phyloP scores from a whole-genome alignment of 2,113 vertebrate species.

The Ailuropoda melanoleuca region DNA sequence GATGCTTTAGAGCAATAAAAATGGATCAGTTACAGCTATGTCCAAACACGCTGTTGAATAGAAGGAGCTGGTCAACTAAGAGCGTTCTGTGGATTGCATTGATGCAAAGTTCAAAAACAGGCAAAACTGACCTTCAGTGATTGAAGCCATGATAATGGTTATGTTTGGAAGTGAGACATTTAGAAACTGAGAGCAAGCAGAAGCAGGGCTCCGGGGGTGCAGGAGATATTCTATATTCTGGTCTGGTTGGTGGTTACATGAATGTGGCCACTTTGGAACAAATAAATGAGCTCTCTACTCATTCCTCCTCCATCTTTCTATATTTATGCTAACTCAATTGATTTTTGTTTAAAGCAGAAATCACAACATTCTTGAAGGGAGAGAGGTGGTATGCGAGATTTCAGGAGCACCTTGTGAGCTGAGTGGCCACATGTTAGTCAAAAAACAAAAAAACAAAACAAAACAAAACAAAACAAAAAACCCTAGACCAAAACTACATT shows the following conservation, averaged over 20 bases:
- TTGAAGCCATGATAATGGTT: background rate
- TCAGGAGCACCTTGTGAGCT: background rate
- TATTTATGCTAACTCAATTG: background rate
- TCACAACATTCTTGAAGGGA: background rate
- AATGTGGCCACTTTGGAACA: background rate
- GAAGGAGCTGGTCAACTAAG: background rate
- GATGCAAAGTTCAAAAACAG: background rate
- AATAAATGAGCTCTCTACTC: background rate
- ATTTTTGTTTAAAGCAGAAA: constrained; percentile 25
- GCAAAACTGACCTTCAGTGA: background rate
- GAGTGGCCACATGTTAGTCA: background rate
- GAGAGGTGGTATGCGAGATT: background rate
- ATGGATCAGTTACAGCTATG: background rate
- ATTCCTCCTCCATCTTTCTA: background rate
- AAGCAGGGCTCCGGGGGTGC: background rate
- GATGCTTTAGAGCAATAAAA: background rate
- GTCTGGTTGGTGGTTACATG: background rate
- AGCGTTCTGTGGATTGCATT: background rate
- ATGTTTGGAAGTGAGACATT: background rate
- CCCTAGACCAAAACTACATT: background rate
- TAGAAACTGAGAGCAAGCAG: rapidly evolving
- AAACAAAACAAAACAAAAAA: background rate
- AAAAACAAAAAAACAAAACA: too few species aligned
- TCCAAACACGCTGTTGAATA: background rate
- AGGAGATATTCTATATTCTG: too few species aligned